Base-by-base conservation (phyloP, 2,888 invertebrate genomes). In the Fabriciana adippe region DNA sequence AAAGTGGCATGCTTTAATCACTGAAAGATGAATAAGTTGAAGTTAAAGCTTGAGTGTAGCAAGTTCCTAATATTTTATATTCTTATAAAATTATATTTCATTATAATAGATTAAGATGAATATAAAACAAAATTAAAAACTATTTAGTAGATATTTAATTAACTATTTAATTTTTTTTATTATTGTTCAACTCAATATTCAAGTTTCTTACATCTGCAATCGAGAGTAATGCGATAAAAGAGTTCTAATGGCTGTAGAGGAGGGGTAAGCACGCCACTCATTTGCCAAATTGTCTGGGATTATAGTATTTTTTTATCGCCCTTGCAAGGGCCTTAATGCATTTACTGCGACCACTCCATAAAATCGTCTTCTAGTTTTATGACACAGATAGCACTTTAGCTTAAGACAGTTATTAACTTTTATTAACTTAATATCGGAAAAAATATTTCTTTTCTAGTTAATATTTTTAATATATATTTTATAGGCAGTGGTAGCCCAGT, bases 241-340 rank as follows among this genome's bases (percentile, higher is more conserved):
- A 79, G 79, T 76, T 78, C 78, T 85, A 84, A 84, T 80, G 78
- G 78, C 76, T 66, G 74, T 76, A 74, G 76, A 69, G 76, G 69
- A 56, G 60, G 26, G 72, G 47, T 68, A 64, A 60, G 67, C 68
- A 72, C 63, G 72, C 76, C 79, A 80, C 80, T 84, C 84, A 82
- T 85, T 86, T 83, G 82, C 82, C 83, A 87, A 88, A 88, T 86
- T 81, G 82, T 81, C 79, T 70, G 72, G 78, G 78, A 80, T 82
- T 80, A 81, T 80, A 80, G 80, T 82, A 76, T 82, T 82, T 81
- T 35, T 82, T 81, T 79, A 81, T 77, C 73, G 74, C 72, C 67
- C 67, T 62, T 73, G 73, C 75, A 74, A 69, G 74, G 63, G 57
- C 70, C 71, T 69, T 74, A 73, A 74, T 76, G 75, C 72, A 70